Conservation (phyloP, 2,113 vertebrate species). For the Sterrhoptilus dennistouni region DNA sequence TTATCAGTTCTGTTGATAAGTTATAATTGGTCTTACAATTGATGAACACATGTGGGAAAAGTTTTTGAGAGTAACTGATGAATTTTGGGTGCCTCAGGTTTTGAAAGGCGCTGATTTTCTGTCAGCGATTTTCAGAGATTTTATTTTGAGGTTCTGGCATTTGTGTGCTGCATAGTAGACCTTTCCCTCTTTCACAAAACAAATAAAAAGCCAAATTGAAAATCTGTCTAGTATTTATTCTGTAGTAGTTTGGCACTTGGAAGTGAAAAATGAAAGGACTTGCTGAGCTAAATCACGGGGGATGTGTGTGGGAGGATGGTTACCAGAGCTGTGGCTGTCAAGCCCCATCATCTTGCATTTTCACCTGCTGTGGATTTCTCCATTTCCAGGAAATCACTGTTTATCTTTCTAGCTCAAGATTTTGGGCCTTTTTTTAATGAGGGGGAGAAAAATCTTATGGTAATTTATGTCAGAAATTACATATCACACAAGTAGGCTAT, state of each 20-base stretch:
- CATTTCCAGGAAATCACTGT: neutral
- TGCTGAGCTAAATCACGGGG: neutral
- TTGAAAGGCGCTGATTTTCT: neutral
- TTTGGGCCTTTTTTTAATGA: neutral
- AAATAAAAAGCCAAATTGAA: neutral
- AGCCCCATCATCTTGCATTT: fast-evolving
- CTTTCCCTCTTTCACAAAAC: neutral
- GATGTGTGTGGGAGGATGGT: fast-evolving
- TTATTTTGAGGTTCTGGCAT: neutral
- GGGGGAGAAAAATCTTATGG: neutral
- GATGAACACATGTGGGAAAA: neutral
- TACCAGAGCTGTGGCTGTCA: neutral
- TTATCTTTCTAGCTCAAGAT: neutral
- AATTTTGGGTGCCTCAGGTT: neutral
- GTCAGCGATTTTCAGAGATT: neutral
- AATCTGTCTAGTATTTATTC: neutral
- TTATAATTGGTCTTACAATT: neutral
- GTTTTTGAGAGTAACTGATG: neutral
- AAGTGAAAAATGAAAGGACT: neutral
- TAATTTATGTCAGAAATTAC: neutral
- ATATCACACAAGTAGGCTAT: neutral
- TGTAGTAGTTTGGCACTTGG: neutral
- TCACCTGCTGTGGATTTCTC: neutral
- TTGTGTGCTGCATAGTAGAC: neutral
- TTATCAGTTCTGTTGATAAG: neutral